These are phyloP conservation scores for Neolamprologus multifasciatus DNA, from an alignment of 2,797 vertebrate species.

Conservation along the genomic window DNA sequence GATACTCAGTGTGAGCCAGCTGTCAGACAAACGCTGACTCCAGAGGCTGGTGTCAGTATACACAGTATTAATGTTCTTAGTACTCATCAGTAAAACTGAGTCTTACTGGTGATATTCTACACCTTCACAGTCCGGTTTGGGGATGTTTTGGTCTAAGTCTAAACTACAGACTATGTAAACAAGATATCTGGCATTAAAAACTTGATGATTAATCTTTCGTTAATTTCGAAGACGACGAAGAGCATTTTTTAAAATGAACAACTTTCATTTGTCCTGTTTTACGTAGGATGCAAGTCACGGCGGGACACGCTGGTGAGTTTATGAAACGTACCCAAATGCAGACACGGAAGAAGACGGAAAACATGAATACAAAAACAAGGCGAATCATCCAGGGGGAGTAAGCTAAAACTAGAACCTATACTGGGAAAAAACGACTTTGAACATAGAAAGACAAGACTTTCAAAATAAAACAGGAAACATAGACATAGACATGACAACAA, in stretches of 20 bases:
- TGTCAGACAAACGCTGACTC: neutral
- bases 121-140: fast-evolving
- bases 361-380: fast-evolving
- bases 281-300: fast-evolving
- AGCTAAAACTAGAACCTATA: neutral
- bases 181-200: neutral
- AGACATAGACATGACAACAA: fast-evolving
- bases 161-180: neutral
- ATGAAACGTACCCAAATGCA: fast-evolving
- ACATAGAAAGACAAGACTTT: neutral
- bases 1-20: neutral
- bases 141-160: fast-evolving
- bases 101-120: neutral
- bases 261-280: neutral
- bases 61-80: neutral
- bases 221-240: fast-evolving
- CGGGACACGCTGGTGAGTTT: neutral
- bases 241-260: neutral
- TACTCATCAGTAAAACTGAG: neutral
- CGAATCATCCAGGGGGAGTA: fast-evolving
- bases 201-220: neutral
- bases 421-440: fast-evolving
- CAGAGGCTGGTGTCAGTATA: neutral
- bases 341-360: fast-evolving
- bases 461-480: neutral